These are phyloP conservation scores for Donacobius atricapilla DNA, from an alignment of 2,113 vertebrate genomes.

Conservation along the genomic window DNA sequence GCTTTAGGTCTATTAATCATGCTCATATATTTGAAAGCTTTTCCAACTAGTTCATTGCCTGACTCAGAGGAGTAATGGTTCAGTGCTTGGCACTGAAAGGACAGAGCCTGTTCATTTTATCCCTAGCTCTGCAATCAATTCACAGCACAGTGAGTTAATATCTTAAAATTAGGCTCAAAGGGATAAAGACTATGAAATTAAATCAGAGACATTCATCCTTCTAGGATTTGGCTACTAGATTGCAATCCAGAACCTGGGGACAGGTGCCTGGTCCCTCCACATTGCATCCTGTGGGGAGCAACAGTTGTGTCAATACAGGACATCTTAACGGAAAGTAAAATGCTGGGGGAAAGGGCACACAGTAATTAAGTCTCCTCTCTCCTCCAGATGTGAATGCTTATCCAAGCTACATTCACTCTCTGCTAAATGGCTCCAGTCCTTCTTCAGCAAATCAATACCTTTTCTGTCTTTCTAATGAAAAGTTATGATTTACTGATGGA, in stretches of 20 bases:
- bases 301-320: background rate
- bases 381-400: background rate
- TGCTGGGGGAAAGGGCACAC: background rate
- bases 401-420: background rate
- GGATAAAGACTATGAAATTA: background rate
- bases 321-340: background rate
- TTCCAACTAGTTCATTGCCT: background rate
- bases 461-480: background rate
- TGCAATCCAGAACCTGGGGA: background rate
- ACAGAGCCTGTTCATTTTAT: background rate
- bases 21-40: background rate
- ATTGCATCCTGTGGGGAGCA: fast-evolving
- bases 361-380: background rate
- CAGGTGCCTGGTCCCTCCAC: background rate
- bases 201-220: background rate
- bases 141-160: background rate
- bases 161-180: background rate
- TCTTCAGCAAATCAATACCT: background rate
- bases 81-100: background rate
- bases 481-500: background rate
- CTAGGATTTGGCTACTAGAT: background rate
- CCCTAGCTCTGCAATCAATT: background rate
- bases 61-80: background rate
- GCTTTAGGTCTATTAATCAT: conserved; percentile 27
- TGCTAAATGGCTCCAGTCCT: background rate